phyloP scores from a whole-genome alignment of 2,113 vertebrate genomes.

The Glaucidium brasilianum region DNA sequence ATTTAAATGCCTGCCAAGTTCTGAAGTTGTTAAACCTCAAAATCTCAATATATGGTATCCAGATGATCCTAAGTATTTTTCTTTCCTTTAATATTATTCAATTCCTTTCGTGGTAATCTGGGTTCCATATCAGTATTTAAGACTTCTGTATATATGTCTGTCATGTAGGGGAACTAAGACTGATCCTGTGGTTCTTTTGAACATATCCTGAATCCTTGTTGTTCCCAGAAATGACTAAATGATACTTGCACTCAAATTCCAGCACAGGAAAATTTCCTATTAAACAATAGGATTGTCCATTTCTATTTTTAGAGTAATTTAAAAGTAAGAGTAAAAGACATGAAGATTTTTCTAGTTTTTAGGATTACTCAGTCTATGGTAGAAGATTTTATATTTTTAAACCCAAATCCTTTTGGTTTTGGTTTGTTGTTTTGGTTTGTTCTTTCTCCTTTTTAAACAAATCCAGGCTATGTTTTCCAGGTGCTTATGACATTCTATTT shows the following conservation, averaged over 20 bases:
- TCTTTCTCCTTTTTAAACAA: not conserved
- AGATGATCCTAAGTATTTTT: not conserved
- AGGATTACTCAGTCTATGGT: not conserved
- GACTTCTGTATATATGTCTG: not conserved
- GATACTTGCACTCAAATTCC: not conserved
- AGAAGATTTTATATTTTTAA: not conserved
- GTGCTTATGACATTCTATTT: not conserved
- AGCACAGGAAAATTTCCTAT: not conserved
- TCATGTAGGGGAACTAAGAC: not conserved
- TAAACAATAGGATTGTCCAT: not conserved
- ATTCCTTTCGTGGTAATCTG: not conserved
- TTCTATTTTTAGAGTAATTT: not conserved
- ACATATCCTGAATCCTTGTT: not conserved
- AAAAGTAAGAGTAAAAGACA: not conserved
- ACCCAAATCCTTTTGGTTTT: not conserved
- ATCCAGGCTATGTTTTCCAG: not conserved
- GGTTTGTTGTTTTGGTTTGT: accelerated
- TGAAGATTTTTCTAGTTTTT: not conserved
- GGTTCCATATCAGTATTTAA: not conserved
- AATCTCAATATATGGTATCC: not conserved
- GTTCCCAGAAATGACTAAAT: not conserved
- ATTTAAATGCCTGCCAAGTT: not conserved
- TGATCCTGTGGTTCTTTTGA: not conserved
- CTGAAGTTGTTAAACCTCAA: not conserved
- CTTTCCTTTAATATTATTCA: not conserved